These are phyloP conservation scores for Ceratina australensis DNA, from an alignment of 1,140 invertebrate genomes.

Conservation along the genomic window DNA sequence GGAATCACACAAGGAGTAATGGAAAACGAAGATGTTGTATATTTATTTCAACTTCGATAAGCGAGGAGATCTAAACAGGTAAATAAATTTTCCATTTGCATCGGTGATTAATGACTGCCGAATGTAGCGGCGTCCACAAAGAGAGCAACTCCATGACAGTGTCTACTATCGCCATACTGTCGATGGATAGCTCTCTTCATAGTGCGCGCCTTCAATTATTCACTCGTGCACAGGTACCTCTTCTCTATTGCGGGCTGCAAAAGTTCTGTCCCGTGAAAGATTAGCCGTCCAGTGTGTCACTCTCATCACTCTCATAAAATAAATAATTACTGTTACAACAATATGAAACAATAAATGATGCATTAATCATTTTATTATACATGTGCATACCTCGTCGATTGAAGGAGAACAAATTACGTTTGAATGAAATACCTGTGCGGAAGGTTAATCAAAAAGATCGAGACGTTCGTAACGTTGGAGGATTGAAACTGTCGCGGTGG, in stretches of 20 bases:
- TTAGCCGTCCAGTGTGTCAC: neutral
- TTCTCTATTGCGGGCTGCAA: neutral
- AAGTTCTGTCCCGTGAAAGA: neutral
- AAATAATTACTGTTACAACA: neutral
- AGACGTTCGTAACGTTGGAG: neutral
- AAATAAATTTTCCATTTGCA: neutral
- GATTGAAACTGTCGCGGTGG: conserved; percentile 32
- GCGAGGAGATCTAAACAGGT: neutral
- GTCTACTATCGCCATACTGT: conserved; percentile 82
- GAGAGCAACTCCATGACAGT: conserved; percentile 86
- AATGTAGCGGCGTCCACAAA: conserved; percentile 81
- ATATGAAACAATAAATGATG: too few relatives aligned
- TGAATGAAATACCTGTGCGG: too few relatives aligned
- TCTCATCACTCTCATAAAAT: neutral
- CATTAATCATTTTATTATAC: neutral
- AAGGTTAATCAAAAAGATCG: neutral
- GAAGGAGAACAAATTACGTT: too few relatives aligned
- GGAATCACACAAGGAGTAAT: neutral
- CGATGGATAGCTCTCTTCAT: conserved; percentile 86
- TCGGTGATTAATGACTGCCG: conserved; percentile 52
- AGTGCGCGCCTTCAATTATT: conserved; percentile 75
- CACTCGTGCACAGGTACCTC: neutral
- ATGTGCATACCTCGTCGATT: too few relatives aligned
- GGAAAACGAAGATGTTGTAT: neutral
- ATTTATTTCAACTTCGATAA: neutral